These are phyloP conservation scores for Ovis aries DNA, from an alignment of 2,113 vertebrate species.

Conservation along the genomic window DNA sequence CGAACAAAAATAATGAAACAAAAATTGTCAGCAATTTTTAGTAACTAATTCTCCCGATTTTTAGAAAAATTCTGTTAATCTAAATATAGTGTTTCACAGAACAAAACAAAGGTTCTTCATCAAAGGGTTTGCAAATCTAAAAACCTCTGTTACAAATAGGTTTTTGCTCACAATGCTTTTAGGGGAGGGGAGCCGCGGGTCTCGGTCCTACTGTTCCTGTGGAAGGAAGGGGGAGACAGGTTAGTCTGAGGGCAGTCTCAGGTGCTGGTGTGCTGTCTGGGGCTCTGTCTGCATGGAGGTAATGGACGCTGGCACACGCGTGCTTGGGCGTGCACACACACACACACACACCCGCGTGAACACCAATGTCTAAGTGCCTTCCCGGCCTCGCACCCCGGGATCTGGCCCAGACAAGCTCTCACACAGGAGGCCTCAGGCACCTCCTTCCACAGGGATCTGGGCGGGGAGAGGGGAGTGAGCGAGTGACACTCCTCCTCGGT, in stretches of 20 bases:
- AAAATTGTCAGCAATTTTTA: slow-evolving; percentile 87
- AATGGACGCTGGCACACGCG: accelerated
- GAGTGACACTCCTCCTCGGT: accelerated
- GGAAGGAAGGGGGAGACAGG: background rate
- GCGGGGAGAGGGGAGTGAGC: accelerated
- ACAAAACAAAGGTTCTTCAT: slow-evolving; percentile 92
- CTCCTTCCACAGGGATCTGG: background rate
- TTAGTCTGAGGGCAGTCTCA: background rate
- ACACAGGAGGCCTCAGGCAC: background rate
- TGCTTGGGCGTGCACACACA: background rate
- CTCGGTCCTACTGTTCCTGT: slow-evolving; percentile 94
- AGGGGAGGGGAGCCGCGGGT: slow-evolving; percentile 66
- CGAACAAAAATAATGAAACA: slow-evolving; percentile 74
- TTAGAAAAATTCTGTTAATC: slow-evolving; percentile 97
- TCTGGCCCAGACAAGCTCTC: background rate
- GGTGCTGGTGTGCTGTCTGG: background rate
- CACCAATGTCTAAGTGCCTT: background rate
- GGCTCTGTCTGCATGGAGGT: background rate
- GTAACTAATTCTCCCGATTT: slow-evolving; percentile 83
- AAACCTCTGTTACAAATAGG: slow-evolving; percentile 93
- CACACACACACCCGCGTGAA: background rate
- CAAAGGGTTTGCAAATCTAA: slow-evolving; percentile 94
- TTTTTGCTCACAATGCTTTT: slow-evolving; percentile 86
- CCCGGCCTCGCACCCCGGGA: accelerated
- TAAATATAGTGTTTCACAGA: slow-evolving; percentile 99